phyloP scores from a whole-genome alignment of 1,140 invertebrate genomes.

The Carposina sasakii region DNA sequence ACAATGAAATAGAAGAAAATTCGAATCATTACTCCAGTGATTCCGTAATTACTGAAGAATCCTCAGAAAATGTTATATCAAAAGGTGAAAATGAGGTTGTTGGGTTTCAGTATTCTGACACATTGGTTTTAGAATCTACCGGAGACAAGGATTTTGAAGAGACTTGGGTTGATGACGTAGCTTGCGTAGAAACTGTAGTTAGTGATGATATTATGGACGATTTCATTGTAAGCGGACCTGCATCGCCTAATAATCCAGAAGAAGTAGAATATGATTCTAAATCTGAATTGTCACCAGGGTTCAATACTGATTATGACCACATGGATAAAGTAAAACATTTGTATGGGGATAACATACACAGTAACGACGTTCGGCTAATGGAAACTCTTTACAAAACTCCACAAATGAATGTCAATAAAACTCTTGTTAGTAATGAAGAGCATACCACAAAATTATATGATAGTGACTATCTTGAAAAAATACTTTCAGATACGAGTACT shows the following conservation, averaged over 20 bases:
- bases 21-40: too few species aligned
- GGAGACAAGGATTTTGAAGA: conserved; percentile 35
- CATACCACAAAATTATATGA: conserved; percentile 30
- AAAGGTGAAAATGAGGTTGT: background rate
- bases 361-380: conserved; percentile 38
- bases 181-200: conserved; percentile 63
- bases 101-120: conserved; percentile 24
- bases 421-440: conserved; percentile 45
- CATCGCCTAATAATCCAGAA: conserved; percentile 31
- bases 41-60: background rate
- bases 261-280: conserved; percentile 26
- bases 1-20: conserved; percentile 34
- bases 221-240: conserved; percentile 34
- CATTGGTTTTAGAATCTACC: conserved; percentile 12
- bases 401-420: conserved; percentile 55
- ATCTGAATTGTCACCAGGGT: too few species aligned
- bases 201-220: conserved; percentile 59
- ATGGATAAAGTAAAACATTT: conserved; percentile 47
- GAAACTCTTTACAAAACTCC: conserved; percentile 54
- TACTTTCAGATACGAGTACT: conserved; percentile 33
- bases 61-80: background rate
- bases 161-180: conserved; percentile 65
- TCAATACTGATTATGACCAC: conserved; percentile 23
- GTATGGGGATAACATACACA: conserved; percentile 43
- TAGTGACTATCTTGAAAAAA: conserved; percentile 36